phyloP scores from a whole-genome alignment of 2,888 invertebrate species.

The Andrena haemorrhoa region DNA sequence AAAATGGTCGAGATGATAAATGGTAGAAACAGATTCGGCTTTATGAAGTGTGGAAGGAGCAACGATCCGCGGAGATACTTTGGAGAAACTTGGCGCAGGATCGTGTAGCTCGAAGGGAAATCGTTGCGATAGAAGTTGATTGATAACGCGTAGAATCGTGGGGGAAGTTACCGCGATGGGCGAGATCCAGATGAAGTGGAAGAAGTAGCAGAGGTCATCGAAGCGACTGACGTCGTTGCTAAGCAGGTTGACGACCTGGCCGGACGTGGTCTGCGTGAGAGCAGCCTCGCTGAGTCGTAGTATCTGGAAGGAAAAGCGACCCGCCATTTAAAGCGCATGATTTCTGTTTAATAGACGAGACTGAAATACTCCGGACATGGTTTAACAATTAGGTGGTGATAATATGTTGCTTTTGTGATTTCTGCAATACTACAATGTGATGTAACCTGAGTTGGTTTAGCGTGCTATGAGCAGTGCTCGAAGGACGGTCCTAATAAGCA shows the following conservation, averaged over 20 bases:
- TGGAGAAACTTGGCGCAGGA: no score
- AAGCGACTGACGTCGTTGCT: conserved; percentile 98
- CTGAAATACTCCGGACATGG: background rate
- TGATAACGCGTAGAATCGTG: background rate
- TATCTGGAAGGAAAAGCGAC: conserved; percentile 39
- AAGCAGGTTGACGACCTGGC: conserved; percentile 96
- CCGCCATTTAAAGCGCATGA: background rate
- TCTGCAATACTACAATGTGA: background rate
- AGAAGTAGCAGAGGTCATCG: conserved; percentile 93
- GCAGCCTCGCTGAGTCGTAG: conserved; percentile 89
- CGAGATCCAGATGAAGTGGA: conserved; percentile 95
- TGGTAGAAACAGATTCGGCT: no score
- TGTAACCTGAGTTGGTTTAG: background rate
- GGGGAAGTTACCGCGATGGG: conserved; percentile 88
- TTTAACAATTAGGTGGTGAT: background rate
- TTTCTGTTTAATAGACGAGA: background rate
- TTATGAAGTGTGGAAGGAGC: no score
- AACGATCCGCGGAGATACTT: no score
- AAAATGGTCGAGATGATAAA: no score
- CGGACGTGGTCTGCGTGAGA: conserved; percentile 89
- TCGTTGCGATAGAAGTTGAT: background rate
- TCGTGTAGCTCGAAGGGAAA: no score
- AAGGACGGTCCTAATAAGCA: conserved; percentile 33
- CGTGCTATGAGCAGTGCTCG: conserved; percentile 20
- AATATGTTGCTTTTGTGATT: no score